phyloP scores from a whole-genome alignment of 1,140 invertebrate genomes.

The Ruditapes philippinarum region DNA sequence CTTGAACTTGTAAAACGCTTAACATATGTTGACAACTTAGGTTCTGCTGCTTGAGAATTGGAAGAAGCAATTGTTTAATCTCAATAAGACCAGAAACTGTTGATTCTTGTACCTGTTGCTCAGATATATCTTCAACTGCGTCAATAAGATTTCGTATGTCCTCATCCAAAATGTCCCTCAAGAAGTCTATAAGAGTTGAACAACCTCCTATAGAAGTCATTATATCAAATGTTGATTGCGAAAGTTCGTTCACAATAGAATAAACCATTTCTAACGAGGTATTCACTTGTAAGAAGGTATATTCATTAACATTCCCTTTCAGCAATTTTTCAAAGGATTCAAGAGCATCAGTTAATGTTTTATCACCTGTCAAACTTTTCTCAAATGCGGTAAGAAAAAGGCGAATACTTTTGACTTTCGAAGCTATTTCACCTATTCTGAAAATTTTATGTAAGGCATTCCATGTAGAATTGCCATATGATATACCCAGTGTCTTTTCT shows the following conservation, averaged over 20 bases:
- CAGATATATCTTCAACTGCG: conserved; percentile 68
- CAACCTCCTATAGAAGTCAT: conserved; percentile 50
- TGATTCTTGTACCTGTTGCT: conserved; percentile 62
- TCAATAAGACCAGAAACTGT: conserved; percentile 59
- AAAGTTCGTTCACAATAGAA: neutral
- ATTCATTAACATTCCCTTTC: neutral
- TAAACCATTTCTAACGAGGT: neutral
- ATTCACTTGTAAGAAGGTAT: neutral
- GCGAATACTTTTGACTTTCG: too few relatives aligned
- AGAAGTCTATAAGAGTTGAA: conserved; percentile 47
- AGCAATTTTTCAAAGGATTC: conserved; percentile 19
- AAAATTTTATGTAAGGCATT: too few relatives aligned
- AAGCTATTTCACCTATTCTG: too few relatives aligned
- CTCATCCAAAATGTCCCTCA: conserved; percentile 34
- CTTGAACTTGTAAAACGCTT: too few relatives aligned
- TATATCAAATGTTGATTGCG: conserved; percentile 15
- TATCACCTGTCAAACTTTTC: too few relatives aligned
- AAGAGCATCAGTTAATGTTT: too few relatives aligned
- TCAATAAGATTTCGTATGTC: conserved; percentile 69
- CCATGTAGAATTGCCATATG: too few relatives aligned
- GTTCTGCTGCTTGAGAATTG: neutral
- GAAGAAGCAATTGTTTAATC: conserved; percentile 52
- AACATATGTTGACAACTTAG: too few relatives aligned
- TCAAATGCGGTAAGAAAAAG: too few relatives aligned
- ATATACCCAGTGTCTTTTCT: too few relatives aligned